Percentiles rank a stretch among this genome's conserved stretches.
phyloP scores from a whole-genome alignment of 1,140 invertebrate genomes.

The Bombus consobrinus region DNA sequence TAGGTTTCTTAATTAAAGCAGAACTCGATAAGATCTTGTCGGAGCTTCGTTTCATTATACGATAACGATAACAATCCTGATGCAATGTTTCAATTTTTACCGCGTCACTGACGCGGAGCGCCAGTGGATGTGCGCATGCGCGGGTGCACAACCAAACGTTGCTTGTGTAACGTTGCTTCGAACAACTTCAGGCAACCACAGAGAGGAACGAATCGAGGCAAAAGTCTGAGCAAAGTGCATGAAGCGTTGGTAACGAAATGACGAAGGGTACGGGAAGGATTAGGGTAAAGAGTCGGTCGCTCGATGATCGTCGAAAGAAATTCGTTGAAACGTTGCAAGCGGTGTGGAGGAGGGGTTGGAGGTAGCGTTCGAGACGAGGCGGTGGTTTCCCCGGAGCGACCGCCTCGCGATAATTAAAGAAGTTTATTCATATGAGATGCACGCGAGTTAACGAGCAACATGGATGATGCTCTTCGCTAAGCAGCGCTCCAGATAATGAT shows the following conservation, averaged over 20 bases:
- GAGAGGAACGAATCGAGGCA: too few relatives aligned
- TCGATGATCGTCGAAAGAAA: neutral
- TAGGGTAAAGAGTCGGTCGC: neutral
- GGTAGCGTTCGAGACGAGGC: neutral
- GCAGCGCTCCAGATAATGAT: constrained; percentile 69
- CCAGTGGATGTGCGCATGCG: neutral
- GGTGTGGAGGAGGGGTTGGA: neutral
- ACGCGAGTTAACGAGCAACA: constrained; percentile 64
- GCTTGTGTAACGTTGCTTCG: neutral
- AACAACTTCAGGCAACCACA: neutral
- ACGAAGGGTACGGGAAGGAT: neutral
- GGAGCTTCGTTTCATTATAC: neutral
- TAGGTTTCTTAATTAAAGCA: neutral
- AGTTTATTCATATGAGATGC: constrained; percentile 51
- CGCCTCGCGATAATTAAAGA: constrained; percentile 40
- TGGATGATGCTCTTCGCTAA: constrained; percentile 64
- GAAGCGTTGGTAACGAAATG: neutral
- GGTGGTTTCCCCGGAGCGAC: neutral
- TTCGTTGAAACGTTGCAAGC: constrained; percentile 8
- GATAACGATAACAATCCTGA: neutral
- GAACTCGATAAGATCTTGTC: neutral
- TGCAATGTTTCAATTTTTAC: neutral
- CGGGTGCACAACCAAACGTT: neutral
- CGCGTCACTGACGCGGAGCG: neutral
- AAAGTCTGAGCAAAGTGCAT: too few relatives aligned